phyloP scores from a whole-genome alignment of 2,113 vertebrate genomes.

The Rissa tridactyla region DNA sequence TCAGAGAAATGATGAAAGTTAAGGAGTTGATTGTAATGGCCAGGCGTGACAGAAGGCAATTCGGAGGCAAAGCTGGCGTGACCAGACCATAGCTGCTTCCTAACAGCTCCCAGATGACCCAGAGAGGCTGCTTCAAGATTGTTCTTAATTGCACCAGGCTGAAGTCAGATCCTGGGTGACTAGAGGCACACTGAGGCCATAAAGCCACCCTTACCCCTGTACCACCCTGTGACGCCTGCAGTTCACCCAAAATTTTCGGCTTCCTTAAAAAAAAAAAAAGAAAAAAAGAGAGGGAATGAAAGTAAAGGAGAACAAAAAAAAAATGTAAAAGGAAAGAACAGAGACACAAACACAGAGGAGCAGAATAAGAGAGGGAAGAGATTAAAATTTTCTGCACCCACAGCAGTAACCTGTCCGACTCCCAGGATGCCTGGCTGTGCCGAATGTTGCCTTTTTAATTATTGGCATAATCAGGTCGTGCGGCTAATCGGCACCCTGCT shows the following conservation, averaged over 20 bases:
- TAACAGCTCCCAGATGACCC: not conserved
- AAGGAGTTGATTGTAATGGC: slow-evolving; percentile 4
- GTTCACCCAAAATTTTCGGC: not conserved
- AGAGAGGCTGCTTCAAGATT: not conserved
- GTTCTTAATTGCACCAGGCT: not conserved
- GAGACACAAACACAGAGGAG: not conserved
- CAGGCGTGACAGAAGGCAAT: not conserved
- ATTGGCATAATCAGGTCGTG: not conserved
- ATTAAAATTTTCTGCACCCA: not conserved
- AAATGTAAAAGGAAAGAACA: not conserved
- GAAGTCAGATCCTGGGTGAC: not conserved
- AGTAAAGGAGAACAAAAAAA: too few species aligned
- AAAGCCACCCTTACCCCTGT: not conserved
- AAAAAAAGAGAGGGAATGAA: not conserved
- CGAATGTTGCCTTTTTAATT: not conserved
- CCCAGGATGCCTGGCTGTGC: not conserved
- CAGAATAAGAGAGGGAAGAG: not conserved
- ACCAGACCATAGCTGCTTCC: not conserved
- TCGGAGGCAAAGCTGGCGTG: not conserved
- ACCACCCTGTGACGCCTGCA: not conserved
- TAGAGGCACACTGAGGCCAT: not conserved
- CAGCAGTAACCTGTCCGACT: not conserved
- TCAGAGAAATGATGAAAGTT: not conserved
- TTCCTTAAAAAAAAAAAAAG: not conserved
- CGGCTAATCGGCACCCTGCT: not conserved